Conservation (phyloP, 1,140 invertebrate species). For the Hyphantria cunea region DNA sequence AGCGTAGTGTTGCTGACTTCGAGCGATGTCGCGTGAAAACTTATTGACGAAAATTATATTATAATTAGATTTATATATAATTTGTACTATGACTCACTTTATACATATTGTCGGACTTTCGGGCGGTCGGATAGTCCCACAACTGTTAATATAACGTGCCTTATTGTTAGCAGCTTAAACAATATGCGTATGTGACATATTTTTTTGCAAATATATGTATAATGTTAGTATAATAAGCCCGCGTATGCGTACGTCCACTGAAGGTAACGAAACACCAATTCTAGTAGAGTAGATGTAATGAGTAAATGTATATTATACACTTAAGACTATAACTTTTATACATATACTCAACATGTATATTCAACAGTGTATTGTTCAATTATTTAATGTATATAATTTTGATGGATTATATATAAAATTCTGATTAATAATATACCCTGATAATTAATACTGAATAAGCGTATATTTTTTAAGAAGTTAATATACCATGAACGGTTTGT, state of each 20-base stretch:
- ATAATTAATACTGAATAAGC: too few species aligned
- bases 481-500: not conserved
- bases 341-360: constrained; percentile 4
- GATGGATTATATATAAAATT: not conserved
- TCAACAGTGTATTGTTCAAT: not conserved
- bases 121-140: not conserved
- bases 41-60: constrained; percentile 7
- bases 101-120: not conserved
- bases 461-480: not conserved
- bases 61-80: not conserved
- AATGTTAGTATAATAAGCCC: constrained; percentile 46
- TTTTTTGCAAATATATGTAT: constrained; percentile 27
- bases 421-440: not conserved
- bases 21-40: constrained; percentile 10
- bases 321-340: not conserved
- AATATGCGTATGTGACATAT: constrained; percentile 19
- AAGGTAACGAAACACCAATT: constrained; percentile 74
- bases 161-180: constrained; percentile 39
- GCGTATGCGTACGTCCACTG: constrained; percentile 70
- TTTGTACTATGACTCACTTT: too few species aligned
- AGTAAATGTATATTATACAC: constrained; percentile 3
- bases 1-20: constrained; percentile 18
- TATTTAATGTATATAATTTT: not conserved
- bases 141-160: constrained; percentile 20
- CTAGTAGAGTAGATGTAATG: constrained; percentile 42